A percentile compares a stretch with the other conserved stretches of the same genome.
phyloP scores from a whole-genome alignment of 2,888 invertebrate genomes.

The Macroteleia sp. region DNA sequence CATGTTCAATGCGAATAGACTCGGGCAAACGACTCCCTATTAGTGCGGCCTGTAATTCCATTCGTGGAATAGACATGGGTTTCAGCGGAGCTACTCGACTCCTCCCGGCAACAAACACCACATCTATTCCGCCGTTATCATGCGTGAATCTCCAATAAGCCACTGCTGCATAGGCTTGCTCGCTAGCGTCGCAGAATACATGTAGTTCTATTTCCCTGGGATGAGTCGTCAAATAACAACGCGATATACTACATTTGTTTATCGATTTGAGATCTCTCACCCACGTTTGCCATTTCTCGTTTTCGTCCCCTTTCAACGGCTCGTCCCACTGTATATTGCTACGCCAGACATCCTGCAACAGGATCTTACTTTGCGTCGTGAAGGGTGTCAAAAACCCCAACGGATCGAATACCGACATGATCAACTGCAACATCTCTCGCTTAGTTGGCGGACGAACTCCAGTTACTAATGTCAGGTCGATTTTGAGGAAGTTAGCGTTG shows the following conservation, averaged over 20 bases:
- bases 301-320: slow-evolving; percentile 34
- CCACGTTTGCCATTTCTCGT: slow-evolving; percentile 65
- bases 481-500: neutral
- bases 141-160: slow-evolving; percentile 23
- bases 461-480: too few species aligned
- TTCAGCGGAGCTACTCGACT: slow-evolving; percentile 1
- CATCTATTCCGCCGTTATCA: neutral
- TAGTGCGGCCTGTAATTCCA: too few species aligned
- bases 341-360: slow-evolving; percentile 72
- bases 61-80: neutral
- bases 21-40: neutral
- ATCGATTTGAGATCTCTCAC: slow-evolving; percentile 15
- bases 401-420: slow-evolving; percentile 75
- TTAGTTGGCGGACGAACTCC: slow-evolving; percentile 30
- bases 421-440: slow-evolving; percentile 54
- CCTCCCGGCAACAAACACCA: slow-evolving; percentile 4
- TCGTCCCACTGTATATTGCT: slow-evolving; percentile 65
- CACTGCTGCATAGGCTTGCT: slow-evolving; percentile 18
- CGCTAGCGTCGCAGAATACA: slow-evolving; percentile 38
- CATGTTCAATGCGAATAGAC: neutral
- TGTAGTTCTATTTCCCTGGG: slow-evolving; percentile 3
- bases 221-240: neutral
- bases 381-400: slow-evolving; percentile 69
- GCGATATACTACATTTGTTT: neutral
- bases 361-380: slow-evolving; percentile 62